These are phyloP conservation scores for Orthonevra nobilis DNA, from an alignment of 2,888 invertebrate species.

Conservation along the genomic window DNA sequence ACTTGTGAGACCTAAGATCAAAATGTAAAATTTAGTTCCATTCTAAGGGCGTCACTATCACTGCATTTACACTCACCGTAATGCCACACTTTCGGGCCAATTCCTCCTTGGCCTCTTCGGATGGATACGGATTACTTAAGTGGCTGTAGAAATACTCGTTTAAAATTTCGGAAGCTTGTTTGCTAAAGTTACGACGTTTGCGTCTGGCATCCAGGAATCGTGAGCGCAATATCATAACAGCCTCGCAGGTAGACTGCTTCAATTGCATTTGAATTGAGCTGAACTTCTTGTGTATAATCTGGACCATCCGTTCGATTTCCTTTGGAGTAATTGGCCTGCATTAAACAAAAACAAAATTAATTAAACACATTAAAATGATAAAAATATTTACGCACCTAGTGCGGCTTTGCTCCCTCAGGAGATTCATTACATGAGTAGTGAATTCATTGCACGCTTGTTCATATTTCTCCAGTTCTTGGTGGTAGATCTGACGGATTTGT, in stretches of 20 bases:
- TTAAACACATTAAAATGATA: not conserved
- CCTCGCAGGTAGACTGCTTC: slow-evolving; percentile 99
- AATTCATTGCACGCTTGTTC: slow-evolving; percentile 99
- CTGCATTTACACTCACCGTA: slow-evolving; percentile 84
- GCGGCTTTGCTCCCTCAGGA: slow-evolving; percentile 96
- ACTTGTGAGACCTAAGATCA: slow-evolving; percentile 84
- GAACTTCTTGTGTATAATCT: slow-evolving; percentile 99
- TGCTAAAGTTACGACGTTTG: slow-evolving; percentile 99
- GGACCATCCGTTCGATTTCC: slow-evolving; percentile 99
- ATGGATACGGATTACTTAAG: slow-evolving; percentile 99
- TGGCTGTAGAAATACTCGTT: slow-evolving; percentile 99
- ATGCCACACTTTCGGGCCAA: slow-evolving; percentile 99
- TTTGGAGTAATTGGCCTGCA: slow-evolving; percentile 95
- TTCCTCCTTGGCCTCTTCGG: slow-evolving; percentile 99
- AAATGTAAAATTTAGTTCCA: not conserved
- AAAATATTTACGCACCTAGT: slow-evolving; percentile 84
- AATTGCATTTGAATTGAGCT: slow-evolving; percentile 98
- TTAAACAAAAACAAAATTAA: slow-evolving; percentile 11
- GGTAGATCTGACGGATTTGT: slow-evolving; percentile 99
- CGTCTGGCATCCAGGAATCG: slow-evolving; percentile 89
- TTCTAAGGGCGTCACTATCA: not conserved
- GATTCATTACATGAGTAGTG: slow-evolving; percentile 99
- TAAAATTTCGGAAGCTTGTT: slow-evolving; percentile 99
- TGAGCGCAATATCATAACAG: slow-evolving; percentile 96
- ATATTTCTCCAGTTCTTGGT: slow-evolving; percentile 99